Percentiles rank a stretch among this genome's conserved stretches.
Evolutionary conservation across 2,797 vertebrate genomes (phyloP).

Genomic region (Macroramphosus scolopax): DNA sequence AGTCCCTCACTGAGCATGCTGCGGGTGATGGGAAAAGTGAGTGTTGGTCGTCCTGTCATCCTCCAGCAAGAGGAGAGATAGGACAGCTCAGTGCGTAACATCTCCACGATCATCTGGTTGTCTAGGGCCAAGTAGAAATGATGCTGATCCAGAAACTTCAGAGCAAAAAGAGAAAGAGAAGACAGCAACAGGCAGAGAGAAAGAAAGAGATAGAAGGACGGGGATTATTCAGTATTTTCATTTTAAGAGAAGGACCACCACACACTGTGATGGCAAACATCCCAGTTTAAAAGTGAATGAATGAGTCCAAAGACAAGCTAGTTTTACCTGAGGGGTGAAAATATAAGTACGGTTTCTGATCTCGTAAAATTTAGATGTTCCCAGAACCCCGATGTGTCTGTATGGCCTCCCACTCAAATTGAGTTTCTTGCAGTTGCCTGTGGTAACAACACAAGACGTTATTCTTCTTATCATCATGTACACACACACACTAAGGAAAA

Average conservation of each 20-base stretch:
- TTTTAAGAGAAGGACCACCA: too few species aligned
- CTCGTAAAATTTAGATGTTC: constrained; percentile 95
- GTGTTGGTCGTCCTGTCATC: constrained; percentile 93
- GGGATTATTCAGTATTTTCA: too few species aligned
- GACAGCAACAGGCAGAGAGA: neutral
- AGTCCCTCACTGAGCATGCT: constrained; percentile 88
- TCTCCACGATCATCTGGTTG: constrained; percentile 98
- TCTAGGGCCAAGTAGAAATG: constrained; percentile 98
- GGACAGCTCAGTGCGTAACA: constrained; percentile 92
- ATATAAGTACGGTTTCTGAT: constrained; percentile 92
- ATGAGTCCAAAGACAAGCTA: neutral
- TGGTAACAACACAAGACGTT: constrained; percentile 9
- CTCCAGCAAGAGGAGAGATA: constrained; percentile 96
- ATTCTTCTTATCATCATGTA: neutral
- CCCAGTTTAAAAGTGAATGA: neutral
- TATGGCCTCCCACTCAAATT: constrained; percentile 92
- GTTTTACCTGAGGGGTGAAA: constrained; percentile 92
- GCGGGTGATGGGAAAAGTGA: constrained; percentile 91
- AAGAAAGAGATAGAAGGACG: neutral
- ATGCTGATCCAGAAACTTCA: constrained; percentile 94
- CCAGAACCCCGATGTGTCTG: constrained; percentile 93
- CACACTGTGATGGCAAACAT: neutral
- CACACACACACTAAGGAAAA: neutral
- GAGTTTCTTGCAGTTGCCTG: constrained; percentile 90
- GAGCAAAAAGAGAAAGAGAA: neutral